Conservation (phyloP, 2,113 vertebrate species). For the Nothobranchius kuhntae region DNA sequence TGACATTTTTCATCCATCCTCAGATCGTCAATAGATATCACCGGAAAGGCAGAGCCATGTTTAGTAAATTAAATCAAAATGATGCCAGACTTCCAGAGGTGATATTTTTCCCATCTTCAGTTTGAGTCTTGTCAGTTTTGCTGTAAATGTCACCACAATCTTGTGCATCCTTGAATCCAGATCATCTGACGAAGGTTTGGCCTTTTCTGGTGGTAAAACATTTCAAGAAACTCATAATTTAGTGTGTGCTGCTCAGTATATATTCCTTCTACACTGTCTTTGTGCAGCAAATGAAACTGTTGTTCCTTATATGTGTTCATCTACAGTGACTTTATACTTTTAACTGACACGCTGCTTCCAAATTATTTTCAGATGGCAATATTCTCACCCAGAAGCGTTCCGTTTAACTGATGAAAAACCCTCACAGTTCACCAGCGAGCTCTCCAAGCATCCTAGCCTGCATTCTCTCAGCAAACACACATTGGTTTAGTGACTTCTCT, state of each 20-base stretch:
- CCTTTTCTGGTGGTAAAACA: conserved; percentile 45
- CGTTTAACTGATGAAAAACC: conserved; percentile 11
- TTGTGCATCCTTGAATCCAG: too few relatives aligned
- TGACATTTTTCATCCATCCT: conserved; percentile 33
- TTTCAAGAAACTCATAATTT: conserved; percentile 14
- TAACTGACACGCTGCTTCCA: conserved; percentile 38
- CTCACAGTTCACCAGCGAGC: conserved; percentile 61
- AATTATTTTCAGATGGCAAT: conserved; percentile 47
- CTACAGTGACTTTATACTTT: conserved; percentile 1
- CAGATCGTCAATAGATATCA: neutral
- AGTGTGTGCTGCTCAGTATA: conserved; percentile 34
- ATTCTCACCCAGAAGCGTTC: conserved; percentile 24
- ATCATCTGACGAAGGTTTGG: neutral
- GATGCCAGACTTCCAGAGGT: neutral
- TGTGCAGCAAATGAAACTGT: conserved; percentile 31
- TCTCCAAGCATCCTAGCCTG: conserved; percentile 41
- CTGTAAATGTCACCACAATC: too few relatives aligned
- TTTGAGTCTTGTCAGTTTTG: too few relatives aligned
- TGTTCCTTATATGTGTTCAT: conserved; percentile 6
- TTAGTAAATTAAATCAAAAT: too few relatives aligned
- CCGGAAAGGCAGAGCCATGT: conserved; percentile 34
- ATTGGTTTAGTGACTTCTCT: conserved; percentile 43
- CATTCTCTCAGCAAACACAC: conserved; percentile 45
- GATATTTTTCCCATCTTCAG: neutral
- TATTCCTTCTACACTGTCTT: conserved; percentile 25